Evolutionary conservation across 2,888 invertebrate genomes (phyloP).

Genomic region (Theretra japonica): DNA sequence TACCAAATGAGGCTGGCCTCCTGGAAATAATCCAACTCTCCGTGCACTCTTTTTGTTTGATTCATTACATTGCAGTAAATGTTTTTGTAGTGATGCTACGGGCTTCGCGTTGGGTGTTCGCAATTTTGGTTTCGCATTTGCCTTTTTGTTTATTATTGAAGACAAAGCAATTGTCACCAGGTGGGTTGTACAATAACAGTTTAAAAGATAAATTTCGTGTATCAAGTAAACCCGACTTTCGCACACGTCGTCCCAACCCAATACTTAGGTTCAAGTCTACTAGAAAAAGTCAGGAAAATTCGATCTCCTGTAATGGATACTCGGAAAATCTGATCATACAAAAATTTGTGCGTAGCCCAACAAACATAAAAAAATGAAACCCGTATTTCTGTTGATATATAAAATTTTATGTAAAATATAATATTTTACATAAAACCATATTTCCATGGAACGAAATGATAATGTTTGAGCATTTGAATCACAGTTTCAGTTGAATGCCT

Average conservation of each 20-base stretch:
- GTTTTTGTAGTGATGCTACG: slow-evolving; percentile 23
- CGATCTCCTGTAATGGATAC: too few species aligned
- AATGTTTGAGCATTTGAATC: slow-evolving; percentile 11
- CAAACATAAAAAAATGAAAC: too few species aligned
- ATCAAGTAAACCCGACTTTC: too few species aligned
- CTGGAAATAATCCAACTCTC: slow-evolving; percentile 77
- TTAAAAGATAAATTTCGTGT: too few species aligned
- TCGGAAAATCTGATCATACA: too few species aligned
- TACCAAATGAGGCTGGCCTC: slow-evolving; percentile 69
- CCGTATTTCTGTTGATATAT: too few species aligned
- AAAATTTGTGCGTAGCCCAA: too few species aligned
- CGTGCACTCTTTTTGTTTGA: slow-evolving; percentile 58
- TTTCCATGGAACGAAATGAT: not conserved
- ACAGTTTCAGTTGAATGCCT: slow-evolving; percentile 26
- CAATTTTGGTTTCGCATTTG: not conserved
- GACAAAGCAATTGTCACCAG: too few species aligned
- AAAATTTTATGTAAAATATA: not conserved
- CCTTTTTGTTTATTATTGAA: not conserved
- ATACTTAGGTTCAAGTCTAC: too few species aligned
- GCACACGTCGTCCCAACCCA: too few species aligned
- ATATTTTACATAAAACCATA: not conserved
- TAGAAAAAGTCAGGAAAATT: too few species aligned
- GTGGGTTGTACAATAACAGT: too few species aligned
- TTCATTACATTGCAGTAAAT: slow-evolving; percentile 66
- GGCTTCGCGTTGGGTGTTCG: not conserved